Evolutionary conservation across 2,888 invertebrate species (phyloP), one percentile per base, ranked within the genome.

Genomic region (Pyrocoelia pectoralis): DNA sequence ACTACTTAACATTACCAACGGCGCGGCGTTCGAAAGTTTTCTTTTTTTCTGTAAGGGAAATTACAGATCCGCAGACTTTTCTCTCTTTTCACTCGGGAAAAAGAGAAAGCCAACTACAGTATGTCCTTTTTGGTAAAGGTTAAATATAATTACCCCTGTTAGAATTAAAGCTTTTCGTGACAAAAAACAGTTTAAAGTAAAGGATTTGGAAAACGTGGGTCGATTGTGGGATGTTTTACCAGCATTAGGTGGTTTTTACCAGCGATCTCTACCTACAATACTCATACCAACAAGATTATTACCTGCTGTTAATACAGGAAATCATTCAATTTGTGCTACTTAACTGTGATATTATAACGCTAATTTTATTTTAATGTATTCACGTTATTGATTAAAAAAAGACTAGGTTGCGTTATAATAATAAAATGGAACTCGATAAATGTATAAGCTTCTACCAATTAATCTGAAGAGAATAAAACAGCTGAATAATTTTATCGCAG

Each of bases 321-420:
- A 74, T 74, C 73, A 74, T 74, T 74, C 73, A 74, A 75, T 74
- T 74, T 72, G 72, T 68, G 68, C 70, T 71, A 68, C 70, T 71
- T 70, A 72, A 68, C 70, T 68, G 70, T 59, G 70, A 72, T 65
- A 71, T 73, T 72, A 73, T 68, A 65, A 68, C 69, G 61, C 68
- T 68, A 67, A 67, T 12, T 24, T 51, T 54, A 49, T 60, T 54
- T 60, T 56, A 56, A 24, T 24, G 14, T 8, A 15, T 17, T 40
- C 54, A 41, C 13, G 40, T 52, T 54, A 54, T 41, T 54, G 41
- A 29, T 54, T 54, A 54, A 12, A 13, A 33, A 54, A 18, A 38
- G 13, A 9, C 18, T 6, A 6, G 24, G 24, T 24, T 24, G 52
- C 53, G 19, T 53, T 18, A 18, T n/a, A 19, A 19, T 17, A 46